Percentiles rank a stretch among this genome's conserved stretches.
Conservation (phyloP, 2,888 invertebrate genomes). For the Cryptocephalus moraei region DNA sequence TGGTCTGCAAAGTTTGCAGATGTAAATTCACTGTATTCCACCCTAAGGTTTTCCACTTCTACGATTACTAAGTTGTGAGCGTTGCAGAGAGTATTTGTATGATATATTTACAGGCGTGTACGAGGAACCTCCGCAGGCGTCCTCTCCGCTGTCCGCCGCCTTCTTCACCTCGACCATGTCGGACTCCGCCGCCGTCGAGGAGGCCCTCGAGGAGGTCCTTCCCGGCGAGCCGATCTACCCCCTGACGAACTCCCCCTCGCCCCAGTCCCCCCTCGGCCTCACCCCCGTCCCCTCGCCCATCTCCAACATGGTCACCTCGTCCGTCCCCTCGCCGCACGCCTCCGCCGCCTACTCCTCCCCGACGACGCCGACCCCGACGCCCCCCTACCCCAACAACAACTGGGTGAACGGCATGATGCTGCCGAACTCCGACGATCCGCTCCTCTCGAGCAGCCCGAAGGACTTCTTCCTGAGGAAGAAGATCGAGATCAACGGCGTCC, state of each 20-base stretch:
- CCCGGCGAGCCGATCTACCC: slow-evolving; percentile 59
- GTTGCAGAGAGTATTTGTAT: too few species aligned
- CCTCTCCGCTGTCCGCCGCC: slow-evolving; percentile 72
- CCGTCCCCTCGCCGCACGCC: slow-evolving; percentile 21
- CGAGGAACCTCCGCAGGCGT: slow-evolving; percentile 59
- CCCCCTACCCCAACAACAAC: slow-evolving; percentile 36
- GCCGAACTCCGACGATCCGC: slow-evolving; percentile 79
- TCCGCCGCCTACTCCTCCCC: not conserved
- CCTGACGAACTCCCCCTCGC: slow-evolving; percentile 46
- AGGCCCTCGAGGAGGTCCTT: slow-evolving; percentile 73
- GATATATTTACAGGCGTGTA: slow-evolving; percentile 36
- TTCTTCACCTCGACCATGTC: slow-evolving; percentile 79
- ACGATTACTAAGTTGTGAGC: too few species aligned
- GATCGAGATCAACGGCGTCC: slow-evolving; percentile 44
- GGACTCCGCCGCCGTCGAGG: slow-evolving; percentile 78
- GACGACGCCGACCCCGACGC: slow-evolving; percentile 24
- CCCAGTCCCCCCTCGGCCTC: slow-evolving; percentile 48
- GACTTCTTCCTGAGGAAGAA: slow-evolving; percentile 55
- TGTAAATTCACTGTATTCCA: too few species aligned
- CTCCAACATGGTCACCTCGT: slow-evolving; percentile 29
- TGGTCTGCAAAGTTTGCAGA: too few species aligned
- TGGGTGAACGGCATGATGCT: slow-evolving; percentile 69
- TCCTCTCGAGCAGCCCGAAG: slow-evolving; percentile 73
- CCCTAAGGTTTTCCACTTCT: too few species aligned
- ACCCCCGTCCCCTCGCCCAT: slow-evolving; percentile 47